These are phyloP conservation scores for Neosilurus hyrtlii DNA, from an alignment of 2,797 vertebrate species.

Conservation along the genomic window DNA sequence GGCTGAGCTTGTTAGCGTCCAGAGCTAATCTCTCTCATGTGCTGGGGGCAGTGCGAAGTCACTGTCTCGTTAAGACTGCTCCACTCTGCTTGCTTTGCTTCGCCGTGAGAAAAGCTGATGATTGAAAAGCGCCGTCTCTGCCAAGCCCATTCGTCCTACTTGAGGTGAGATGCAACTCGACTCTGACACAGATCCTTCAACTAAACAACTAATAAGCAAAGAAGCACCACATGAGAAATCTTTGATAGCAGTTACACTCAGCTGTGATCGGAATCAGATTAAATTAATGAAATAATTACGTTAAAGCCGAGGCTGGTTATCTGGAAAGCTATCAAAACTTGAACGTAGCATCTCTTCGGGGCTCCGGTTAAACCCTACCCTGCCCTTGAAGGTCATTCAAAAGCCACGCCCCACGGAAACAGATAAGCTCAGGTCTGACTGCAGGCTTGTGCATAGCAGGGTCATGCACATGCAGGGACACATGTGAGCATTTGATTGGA, in stretches of 20 bases:
- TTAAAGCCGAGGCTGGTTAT: too few relatives aligned
- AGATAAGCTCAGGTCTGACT: too few relatives aligned
- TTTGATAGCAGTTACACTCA: background rate
- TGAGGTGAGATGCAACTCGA: slow-evolving; percentile 50
- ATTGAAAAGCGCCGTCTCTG: slow-evolving; percentile 56
- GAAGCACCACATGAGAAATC: background rate
- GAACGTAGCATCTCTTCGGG: too few relatives aligned
- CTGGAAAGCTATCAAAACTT: too few relatives aligned
- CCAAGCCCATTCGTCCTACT: slow-evolving; percentile 49
- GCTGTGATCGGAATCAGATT: background rate
- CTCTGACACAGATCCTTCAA: slow-evolving; percentile 30
- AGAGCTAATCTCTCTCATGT: slow-evolving; percentile 78
- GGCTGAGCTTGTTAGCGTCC: slow-evolving; percentile 74
- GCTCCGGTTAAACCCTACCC: too few relatives aligned
- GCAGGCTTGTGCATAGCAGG: too few relatives aligned
- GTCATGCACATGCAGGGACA: too few relatives aligned
- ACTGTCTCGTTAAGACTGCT: slow-evolving; percentile 72
- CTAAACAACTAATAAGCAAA: background rate
- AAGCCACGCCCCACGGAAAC: too few relatives aligned
- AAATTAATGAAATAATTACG: too few relatives aligned
- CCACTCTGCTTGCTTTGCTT: slow-evolving; percentile 61
- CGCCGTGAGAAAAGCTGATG: slow-evolving; percentile 58
- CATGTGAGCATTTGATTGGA: too few relatives aligned
- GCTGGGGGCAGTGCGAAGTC: slow-evolving; percentile 72
- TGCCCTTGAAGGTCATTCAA: too few relatives aligned